Conservation (phyloP, 37 sponge, comb jelly and placozoan species). For the Hormiphora californensis region DNA sequence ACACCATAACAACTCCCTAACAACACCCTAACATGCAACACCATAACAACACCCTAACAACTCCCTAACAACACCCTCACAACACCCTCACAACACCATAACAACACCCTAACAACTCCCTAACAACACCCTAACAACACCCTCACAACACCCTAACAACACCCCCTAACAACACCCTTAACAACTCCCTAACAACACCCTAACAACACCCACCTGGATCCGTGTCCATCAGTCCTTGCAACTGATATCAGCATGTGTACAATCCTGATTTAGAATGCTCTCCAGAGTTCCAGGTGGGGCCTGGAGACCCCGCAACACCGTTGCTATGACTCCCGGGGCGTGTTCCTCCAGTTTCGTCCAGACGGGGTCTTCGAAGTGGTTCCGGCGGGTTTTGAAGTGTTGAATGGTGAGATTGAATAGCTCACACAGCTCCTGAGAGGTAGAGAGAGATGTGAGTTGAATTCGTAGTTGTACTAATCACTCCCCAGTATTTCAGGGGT, state of each 20-base stretch:
- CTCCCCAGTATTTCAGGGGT: too few species aligned
- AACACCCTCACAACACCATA: too few species aligned
- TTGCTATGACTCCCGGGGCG: background rate
- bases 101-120: too few species aligned
- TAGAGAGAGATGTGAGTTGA: background rate
- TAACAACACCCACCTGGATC: background rate
- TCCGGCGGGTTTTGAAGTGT: background rate
- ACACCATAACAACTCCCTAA: too few species aligned
- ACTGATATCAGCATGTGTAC: background rate
- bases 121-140: too few species aligned
- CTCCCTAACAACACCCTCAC: too few species aligned
- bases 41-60: too few species aligned
- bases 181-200: too few species aligned
- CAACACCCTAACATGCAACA: too few species aligned
- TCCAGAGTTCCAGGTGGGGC: background rate
- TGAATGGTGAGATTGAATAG: background rate
- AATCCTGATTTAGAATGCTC: background rate
- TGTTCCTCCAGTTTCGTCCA: conserved; percentile 18
- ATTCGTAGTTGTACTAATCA: too few species aligned
- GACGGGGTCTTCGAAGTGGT: conserved; percentile 23
- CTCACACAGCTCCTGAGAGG: background rate
- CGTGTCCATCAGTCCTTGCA: conserved; percentile 29
- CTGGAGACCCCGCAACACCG: conserved; percentile 14
- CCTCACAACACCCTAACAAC: too few species aligned
- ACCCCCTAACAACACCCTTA: too few species aligned